Conservation (phyloP, 1,140 invertebrate genomes). For the Polypedilum pembai region DNA sequence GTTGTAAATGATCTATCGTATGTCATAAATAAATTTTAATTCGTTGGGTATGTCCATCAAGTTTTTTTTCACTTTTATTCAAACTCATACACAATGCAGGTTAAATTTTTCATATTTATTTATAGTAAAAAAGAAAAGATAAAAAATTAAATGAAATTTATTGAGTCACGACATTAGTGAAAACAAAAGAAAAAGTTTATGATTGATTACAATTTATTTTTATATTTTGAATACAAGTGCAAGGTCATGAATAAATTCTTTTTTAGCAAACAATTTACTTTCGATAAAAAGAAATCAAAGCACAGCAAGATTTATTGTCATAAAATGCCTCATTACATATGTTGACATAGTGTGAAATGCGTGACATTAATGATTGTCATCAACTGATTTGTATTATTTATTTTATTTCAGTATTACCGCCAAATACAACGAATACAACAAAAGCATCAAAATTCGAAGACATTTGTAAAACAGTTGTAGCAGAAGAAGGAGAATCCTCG, state of each 20-base stretch:
- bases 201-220: too few species aligned
- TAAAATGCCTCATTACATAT: not conserved
- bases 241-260: not conserved
- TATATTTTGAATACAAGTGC: too few species aligned
- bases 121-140: not conserved
- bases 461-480: not conserved
- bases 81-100: not conserved
- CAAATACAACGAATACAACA: conserved; percentile 20
- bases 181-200: not conserved
- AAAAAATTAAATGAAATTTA: not conserved
- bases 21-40: conserved; percentile 4
- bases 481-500: conserved; percentile 3
- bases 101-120: not conserved
- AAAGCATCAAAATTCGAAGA: conserved; percentile 24
- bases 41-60: not conserved
- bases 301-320: too few species aligned
- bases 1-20: not conserved
- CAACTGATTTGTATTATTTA: not conserved
- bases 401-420: conserved; percentile 21
- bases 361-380: not conserved
- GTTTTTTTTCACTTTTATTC: not conserved
- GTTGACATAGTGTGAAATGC: not conserved
- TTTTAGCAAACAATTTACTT: not conserved
- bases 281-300: not conserved
- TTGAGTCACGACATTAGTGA: not conserved